Percentiles rank a stretch among this genome's conserved stretches.
These are phyloP conservation scores for Bimastos eiseni DNA, from an alignment of 2,888 invertebrate genomes.

Conservation along the genomic window DNA sequence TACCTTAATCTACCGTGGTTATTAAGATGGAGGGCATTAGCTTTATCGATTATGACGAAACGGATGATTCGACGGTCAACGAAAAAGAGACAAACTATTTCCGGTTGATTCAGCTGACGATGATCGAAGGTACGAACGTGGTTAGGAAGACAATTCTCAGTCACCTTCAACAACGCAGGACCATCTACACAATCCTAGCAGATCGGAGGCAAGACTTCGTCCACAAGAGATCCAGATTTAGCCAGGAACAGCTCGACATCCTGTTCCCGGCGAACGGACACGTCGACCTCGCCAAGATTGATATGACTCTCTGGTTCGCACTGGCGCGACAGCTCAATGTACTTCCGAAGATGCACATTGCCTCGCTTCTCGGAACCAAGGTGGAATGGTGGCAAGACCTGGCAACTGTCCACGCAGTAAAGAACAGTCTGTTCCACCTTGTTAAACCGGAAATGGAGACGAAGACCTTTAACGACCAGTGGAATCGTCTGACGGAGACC, in stretches of 20 bases:
- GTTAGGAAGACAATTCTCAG: background rate
- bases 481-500: background rate
- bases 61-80: background rate
- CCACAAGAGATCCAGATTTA: background rate
- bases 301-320: constrained; percentile 1
- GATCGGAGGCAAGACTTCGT: background rate
- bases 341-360: background rate
- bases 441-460: constrained; percentile 6
- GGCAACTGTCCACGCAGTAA: background rate
- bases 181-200: background rate
- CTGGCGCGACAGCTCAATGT: background rate
- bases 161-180: background rate
- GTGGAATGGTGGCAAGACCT: constrained; percentile 1
- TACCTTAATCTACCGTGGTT: too few relatives aligned
- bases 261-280: background rate
- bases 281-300: background rate
- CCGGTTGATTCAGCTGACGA: constrained; percentile 18
- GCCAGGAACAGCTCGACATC: background rate
- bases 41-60: background rate
- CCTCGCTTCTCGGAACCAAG: background rate
- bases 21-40: background rate
- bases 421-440: background rate
- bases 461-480: background rate
- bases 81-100: background rate
- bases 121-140: background rate